phyloP scores from a whole-genome alignment of 2,888 invertebrate genomes.

The Iselma pallidipennis region DNA sequence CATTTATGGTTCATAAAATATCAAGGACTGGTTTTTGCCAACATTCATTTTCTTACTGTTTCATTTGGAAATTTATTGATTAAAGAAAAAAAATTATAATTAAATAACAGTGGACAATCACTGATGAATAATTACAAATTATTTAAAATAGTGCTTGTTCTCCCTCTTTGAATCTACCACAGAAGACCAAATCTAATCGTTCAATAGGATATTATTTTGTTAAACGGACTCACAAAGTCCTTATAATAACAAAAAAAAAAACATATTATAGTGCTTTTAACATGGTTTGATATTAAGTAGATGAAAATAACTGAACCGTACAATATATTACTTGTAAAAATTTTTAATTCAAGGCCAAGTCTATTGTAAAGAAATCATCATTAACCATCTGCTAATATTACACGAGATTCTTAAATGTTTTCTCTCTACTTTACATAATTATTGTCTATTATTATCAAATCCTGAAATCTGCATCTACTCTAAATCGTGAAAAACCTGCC shows the following conservation, averaged over 20 bases:
- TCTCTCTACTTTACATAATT: not conserved
- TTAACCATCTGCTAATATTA: not conserved
- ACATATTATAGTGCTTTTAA: no score
- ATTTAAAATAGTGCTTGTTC: no score
- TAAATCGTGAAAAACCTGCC: not conserved
- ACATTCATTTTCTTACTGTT: slow-evolving; percentile 2
- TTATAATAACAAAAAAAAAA: no score
- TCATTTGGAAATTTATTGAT: slow-evolving; percentile 15
- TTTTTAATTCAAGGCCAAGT: not conserved
- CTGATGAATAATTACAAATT: no score
- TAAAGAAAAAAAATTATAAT: no score
- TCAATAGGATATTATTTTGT: no score
- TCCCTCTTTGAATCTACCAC: no score
- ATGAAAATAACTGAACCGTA: not conserved
- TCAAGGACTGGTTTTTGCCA: slow-evolving; percentile 27
- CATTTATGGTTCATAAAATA: slow-evolving; percentile 31
- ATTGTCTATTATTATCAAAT: not conserved
- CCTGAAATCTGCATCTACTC: not conserved
- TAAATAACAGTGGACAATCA: no score
- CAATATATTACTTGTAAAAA: not conserved
- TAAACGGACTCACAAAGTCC: no score
- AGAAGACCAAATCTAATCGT: no score
- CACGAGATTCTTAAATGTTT: not conserved
- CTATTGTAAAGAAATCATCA: not conserved
- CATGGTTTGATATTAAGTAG: not conserved